Conservation (phyloP, 2,888 invertebrate species). For the Drosophila rubida region DNA sequence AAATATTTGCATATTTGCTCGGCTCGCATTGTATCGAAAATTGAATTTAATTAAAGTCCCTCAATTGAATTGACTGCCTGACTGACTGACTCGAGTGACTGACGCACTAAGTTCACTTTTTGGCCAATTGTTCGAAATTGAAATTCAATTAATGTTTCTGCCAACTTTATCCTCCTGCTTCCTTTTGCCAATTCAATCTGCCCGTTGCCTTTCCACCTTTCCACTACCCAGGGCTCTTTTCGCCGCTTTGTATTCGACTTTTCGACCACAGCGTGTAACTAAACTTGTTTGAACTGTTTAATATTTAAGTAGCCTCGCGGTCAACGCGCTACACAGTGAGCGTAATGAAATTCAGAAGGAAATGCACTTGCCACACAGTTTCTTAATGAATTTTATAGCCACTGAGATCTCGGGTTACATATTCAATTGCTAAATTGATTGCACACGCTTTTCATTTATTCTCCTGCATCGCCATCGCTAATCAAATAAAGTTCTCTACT, state of each 20-base stretch:
- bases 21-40: not conserved
- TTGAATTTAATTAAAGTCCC: slow-evolving; percentile 48
- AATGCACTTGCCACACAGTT: slow-evolving; percentile 45
- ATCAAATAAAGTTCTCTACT: slow-evolving; percentile 23
- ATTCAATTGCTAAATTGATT: slow-evolving; percentile 49
- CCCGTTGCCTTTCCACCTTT: slow-evolving; percentile 7
- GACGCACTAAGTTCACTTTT: slow-evolving; percentile 8
- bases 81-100: slow-evolving; percentile 5
- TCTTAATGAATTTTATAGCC: slow-evolving; percentile 74
- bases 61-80: slow-evolving; percentile 3
- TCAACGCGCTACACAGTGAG: slow-evolving; percentile 17
- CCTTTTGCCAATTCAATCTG: too few relatives aligned
- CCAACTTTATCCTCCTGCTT: slow-evolving; percentile 14
- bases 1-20: slow-evolving; percentile 33
- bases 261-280: slow-evolving; percentile 49
- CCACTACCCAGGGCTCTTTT: not conserved
- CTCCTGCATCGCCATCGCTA: not conserved
- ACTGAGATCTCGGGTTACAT: slow-evolving; percentile 32
- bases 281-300: slow-evolving; percentile 69
- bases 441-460: slow-evolving; percentile 11
- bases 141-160: slow-evolving; percentile 71
- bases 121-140: slow-evolving; percentile 65
- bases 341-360: slow-evolving; percentile 63
- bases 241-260: slow-evolving; percentile 34
- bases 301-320: slow-evolving; percentile 74